phyloP scores from a whole-genome alignment of 1,140 invertebrate species.

The Lycorma delicatula region DNA sequence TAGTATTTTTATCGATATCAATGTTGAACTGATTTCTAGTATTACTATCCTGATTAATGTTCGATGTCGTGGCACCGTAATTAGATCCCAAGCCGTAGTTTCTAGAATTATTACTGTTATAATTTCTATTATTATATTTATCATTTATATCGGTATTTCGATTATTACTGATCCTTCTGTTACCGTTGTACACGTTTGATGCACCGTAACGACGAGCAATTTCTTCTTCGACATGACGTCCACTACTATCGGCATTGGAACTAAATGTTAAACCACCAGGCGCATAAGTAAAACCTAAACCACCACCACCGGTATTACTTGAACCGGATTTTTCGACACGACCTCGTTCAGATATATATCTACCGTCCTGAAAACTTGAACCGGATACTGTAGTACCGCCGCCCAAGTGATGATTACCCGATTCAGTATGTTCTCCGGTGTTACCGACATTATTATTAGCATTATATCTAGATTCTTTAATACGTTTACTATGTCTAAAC shows the following conservation, averaged over 20 bases:
- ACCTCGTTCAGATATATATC: background rate
- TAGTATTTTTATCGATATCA: too few species aligned
- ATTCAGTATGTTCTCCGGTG: background rate
- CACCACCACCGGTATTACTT: background rate
- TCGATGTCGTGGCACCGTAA: background rate
- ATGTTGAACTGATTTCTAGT: background rate
- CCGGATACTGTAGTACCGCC: constrained; percentile 1
- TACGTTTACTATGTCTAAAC: constrained; percentile 12
- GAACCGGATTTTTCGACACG: background rate
- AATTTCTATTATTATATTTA: background rate
- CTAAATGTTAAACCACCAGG: too few species aligned
- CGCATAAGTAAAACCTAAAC: too few species aligned
- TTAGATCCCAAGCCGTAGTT: background rate
- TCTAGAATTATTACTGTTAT: background rate
- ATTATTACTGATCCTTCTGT: too few species aligned
- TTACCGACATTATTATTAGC: background rate
- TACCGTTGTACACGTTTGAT: background rate
- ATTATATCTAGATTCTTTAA: background rate
- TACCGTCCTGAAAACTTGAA: constrained; percentile 3
- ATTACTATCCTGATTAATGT: background rate
- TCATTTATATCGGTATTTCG: too few species aligned
- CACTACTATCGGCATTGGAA: background rate
- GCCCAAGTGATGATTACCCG: background rate
- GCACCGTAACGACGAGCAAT: background rate
- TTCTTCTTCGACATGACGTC: background rate